Evolutionary conservation across 2,113 vertebrate genomes (phyloP).

Genomic region (Corydoras maculifer): DNA sequence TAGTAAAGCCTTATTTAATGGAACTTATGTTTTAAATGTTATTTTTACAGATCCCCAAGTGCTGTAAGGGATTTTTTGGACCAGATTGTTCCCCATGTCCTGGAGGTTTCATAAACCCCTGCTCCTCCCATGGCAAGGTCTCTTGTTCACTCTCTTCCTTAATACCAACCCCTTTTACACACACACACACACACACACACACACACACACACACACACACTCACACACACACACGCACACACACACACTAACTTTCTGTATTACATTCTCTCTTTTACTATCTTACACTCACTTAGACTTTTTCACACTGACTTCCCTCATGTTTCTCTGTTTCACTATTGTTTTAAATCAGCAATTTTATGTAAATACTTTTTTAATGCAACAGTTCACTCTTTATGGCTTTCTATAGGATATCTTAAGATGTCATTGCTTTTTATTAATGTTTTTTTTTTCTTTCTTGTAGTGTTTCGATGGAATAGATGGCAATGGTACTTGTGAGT

Average conservation of each 20-base stretch:
- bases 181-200: not conserved
- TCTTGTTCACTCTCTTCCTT: no score
- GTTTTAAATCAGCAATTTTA: no score
- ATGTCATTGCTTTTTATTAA: no score
- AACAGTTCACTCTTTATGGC: no score
- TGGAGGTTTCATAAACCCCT: conserved; percentile 73
- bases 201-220: conserved; percentile 8
- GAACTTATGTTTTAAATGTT: no score
- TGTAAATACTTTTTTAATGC: no score
- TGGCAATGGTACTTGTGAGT: conserved; percentile 79
- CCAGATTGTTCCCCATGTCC: conserved; percentile 78
- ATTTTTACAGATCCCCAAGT: conserved; percentile 52
- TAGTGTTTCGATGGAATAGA: conserved; percentile 54
- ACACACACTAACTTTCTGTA: not conserved
- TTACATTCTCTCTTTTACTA: no score
- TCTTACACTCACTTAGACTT: no score
- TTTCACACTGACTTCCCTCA: no score
- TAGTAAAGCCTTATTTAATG: no score
- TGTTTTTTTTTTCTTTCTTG: not conserved
- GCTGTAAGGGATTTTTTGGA: conserved; percentile 88
- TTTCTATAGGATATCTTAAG: no score
- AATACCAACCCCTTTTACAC: conserved; percentile 6
- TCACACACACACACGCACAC: not conserved
- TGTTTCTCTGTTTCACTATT: no score
- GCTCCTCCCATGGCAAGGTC: conserved; percentile 82